Evolutionary conservation across 2,797 vertebrate genomes (phyloP).

Genomic region (Aselliscus stoliczkanus): DNA sequence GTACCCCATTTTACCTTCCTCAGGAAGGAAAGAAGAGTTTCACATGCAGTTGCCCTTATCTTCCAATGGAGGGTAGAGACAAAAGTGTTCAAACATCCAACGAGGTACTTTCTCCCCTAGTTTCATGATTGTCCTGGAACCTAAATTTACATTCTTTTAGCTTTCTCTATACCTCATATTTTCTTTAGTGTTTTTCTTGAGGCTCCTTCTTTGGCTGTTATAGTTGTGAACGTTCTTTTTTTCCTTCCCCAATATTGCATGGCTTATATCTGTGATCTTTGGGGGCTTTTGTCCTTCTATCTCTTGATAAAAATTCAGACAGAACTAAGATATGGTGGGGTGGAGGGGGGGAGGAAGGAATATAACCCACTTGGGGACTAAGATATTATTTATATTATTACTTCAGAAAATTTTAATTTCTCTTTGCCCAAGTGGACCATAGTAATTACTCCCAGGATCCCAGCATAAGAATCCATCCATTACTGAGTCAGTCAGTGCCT

Average conservation of each 20-base stretch:
- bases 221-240: not conserved
- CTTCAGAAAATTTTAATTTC: not conserved
- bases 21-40: not conserved
- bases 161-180: not conserved
- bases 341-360: not conserved
- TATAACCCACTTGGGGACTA: not conserved
- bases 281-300: not conserved
- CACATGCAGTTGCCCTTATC: not conserved
- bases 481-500: not conserved
- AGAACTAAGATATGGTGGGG: not conserved
- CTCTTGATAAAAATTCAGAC: constrained; percentile 12
- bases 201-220: not conserved
- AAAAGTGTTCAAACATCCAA: not conserved
- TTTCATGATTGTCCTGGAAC: not conserved
- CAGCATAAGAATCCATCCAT: not conserved
- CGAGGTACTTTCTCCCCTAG: not conserved
- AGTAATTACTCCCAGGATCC: not conserved
- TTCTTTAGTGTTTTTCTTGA: not conserved
- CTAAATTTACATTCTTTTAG: not conserved
- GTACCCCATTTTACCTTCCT: not conserved
- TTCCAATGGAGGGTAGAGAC: not conserved
- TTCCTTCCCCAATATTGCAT: not conserved
- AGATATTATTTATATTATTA: not conserved
- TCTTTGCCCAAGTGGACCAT: not conserved
- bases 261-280: not conserved